Evolutionary conservation across 2,888 invertebrate species (phyloP), one percentile per base, ranked within the genome.

Genomic region (Smittia aterrima): DNA sequence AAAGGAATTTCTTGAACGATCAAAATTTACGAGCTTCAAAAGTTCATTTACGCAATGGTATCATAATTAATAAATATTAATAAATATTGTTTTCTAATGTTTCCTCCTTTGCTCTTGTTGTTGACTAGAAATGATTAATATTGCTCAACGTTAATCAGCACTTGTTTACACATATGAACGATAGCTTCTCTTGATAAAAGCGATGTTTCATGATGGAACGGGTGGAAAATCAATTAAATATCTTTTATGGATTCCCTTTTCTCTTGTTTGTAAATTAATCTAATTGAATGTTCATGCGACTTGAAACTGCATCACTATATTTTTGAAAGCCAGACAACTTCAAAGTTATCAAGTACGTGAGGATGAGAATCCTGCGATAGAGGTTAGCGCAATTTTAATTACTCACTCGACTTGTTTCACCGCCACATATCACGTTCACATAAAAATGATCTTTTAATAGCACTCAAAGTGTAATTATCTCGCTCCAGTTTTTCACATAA

Each of bases 51-150:
- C n/a, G 47, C 47, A 47, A 47, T 47, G n/a, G 47, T 2, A 13
- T 47, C 47, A 47, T 47, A 47, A 47, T 47, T 47, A 47, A n/a
- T n/a, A n/a, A n/a, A n/a, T 47, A 47, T 47, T 47, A n/a, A n/a
- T n/a, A n/a, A n/a, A n/a, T 47, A 47, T 47, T 47, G 47, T 47
- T 47, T 16, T 47, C 32, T 32, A 9, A 3, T 47, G 16, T 47
- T 47, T 47, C 47, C 47, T 16, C n/a, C 47, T 2, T n/a, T 47
- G n/a, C 47, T 47, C 4, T 47, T 47, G 47, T 47, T 11, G 47
- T 13, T 4, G 47, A 3, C 47, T 6, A 11, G 16, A n/a, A 11
- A 47, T 47, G 47, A 47, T 47, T 47, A 47, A 47, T 47, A n/a
- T 13, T 11, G 16, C 16, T 47, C 47, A 47, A n/a, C 47, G 16